phyloP scores from a whole-genome alignment of 2,113 vertebrate genomes.

The Phocoena phocoena region DNA sequence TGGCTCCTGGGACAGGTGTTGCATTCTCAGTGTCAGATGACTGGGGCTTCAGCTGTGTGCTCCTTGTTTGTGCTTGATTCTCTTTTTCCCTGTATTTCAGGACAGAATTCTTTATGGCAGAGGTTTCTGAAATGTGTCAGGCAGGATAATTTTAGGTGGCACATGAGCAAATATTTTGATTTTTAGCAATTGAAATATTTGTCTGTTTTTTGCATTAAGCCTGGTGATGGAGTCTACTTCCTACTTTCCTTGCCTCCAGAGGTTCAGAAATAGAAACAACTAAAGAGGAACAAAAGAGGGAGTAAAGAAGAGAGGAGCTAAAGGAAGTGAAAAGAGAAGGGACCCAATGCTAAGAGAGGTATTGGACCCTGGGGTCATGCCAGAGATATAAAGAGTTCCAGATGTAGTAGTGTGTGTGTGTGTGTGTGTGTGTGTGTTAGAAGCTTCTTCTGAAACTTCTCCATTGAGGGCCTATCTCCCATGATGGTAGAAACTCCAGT shows the following conservation, averaged over 20 bases:
- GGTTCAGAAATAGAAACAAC: not conserved
- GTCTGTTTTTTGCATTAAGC: not conserved
- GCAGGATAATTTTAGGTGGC: not conserved
- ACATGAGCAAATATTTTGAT: not conserved
- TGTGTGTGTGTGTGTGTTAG: too few species aligned
- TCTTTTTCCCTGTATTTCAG: not conserved
- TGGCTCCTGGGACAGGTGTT: not conserved
- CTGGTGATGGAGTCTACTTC: not conserved
- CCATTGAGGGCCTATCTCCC: fast-evolving
- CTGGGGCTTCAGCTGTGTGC: not conserved
- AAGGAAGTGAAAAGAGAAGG: not conserved
- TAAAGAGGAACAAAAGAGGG: not conserved
- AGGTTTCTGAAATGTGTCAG: not conserved
- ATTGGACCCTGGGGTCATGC: not conserved
- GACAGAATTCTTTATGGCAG: not conserved
- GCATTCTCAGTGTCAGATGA: not conserved
- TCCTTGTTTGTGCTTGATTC: not conserved
- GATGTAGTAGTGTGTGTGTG: not conserved
- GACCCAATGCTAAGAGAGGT: not conserved
- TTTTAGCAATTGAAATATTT: not conserved
- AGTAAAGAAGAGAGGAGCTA: not conserved
- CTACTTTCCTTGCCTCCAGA: not conserved
- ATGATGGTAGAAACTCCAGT: not conserved
- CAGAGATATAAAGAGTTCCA: not conserved
- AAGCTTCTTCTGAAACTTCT: not conserved